Base-by-base conservation (phyloP, 2,888 invertebrate species). In the Tetrapedia diversipes region DNA sequence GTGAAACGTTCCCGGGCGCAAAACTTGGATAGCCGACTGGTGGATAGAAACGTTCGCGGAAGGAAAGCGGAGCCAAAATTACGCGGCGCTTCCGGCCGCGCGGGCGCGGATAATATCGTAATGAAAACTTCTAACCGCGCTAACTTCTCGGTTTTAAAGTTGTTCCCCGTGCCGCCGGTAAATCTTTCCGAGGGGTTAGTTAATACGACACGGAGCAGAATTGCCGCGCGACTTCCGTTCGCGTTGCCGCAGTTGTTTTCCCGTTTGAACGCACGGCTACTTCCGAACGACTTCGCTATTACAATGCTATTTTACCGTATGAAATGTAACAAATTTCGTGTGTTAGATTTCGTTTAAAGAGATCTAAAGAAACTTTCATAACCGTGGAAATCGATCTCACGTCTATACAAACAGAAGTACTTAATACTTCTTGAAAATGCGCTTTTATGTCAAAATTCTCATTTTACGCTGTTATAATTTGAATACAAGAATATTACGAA, bases 101-200 rank as follows among this genome's bases (percentile, higher is more conserved):
- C 61, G 49, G 10, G 37, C 41, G 39, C 59, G 69, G 67, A 67
- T 72, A 67, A 77, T 78, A 72, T 78, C 77, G 66, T 77, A 78
- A 77, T 72, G 78, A 78, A 72, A 78, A 76, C 74, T 77, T 59
- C 70, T 54, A 63, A 67, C 78, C 67, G 59, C 41, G 77, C 53
- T 67, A 67, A 72, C 66, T 77, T 77, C 72, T 47, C 41, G 61
- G 65, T 72, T 77, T 77, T 74, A 75, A 69, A 77, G 67, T 74
- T 69, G 51, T 49, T 14, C 39, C 39, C 27, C 14, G n/a, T 47
- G 43, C 32, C 51, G 29, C 11, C 63, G 45, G 65, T 56, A 64
- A 70, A 76, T 65, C 76, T 65, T 76, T 60, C 71, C 37, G 24
- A 8, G 29, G 51, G 77, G 70, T 65, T 51, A 32, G 74, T 76